Base-by-base conservation (phyloP, 2,888 invertebrate species). In the Trichopoda pennipes region DNA sequence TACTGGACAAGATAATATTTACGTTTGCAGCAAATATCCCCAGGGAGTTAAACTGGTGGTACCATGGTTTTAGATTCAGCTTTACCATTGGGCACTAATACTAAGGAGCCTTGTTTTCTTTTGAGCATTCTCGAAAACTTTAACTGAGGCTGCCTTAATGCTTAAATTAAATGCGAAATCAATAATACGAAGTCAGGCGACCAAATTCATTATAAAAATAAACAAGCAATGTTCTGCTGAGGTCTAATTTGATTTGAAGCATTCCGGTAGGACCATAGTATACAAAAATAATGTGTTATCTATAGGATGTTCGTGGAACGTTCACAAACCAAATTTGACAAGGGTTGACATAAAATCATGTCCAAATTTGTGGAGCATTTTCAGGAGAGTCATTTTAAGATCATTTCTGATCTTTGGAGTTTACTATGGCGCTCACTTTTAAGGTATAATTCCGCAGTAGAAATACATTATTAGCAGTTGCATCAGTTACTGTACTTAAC, bases 181-280 rank as follows among this genome's bases (percentile, higher is more conserved):
- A 72, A 98, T 96, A 19, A 97, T 95, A 91, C 14, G 96, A 95
- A 2, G 96, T 96, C 1, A 98, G 92, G 75, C 98, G 94, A 2
- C 99, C 99, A 88, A 98, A 98, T 89, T 97, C 96, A 88, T 99
- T 98, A 88, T 98, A 99, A 88, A 96, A 96, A 90, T 98, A 99
- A 23, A 97, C 96, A 88, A 97, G 97, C 86, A 97, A 96, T 84
- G 97, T 93, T 2, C 97, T 97, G 2, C 96, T 96, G 81, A 96
- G 96, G 87, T 98, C 98, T 16, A 97, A 92, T 89, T 97, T 97
- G 0, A 96, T 96, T 89, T 96, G 96, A 44, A 99, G 92, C 53
- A 99, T 92, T 0, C 98, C 98, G 0, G 97, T 96, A 0, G 96
- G 95, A 1, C 96, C 96, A 87, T 98, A 96, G 89, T 98, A 99